Evolutionary conservation across 1,140 invertebrate species (phyloP), one percentile per base, ranked within the genome.

Genomic region (Acromyrmex heyeri): DNA sequence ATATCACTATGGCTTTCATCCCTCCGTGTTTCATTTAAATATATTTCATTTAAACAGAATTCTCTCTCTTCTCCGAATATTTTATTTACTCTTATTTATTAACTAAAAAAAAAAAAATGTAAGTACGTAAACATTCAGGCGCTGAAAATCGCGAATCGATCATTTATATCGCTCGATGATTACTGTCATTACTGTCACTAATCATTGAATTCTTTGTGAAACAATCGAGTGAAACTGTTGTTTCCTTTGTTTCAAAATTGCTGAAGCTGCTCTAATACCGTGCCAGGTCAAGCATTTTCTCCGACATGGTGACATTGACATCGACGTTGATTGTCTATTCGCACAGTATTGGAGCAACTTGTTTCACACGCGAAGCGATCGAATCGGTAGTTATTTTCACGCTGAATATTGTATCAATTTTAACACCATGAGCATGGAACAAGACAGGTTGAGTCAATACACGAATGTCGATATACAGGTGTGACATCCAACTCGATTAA

Each of bases 401-500:
- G 69, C 38, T 48, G 55, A 50, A 73, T 50, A 55, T 50, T 62
- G 69, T 34, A 73, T 62, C 38, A 61, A 34, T 75, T 83, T 75
- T 75, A 61, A 83, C 69, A 75, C 18, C 8, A 12, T 4, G 24
- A 57, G 21, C 50, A 38, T 57, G 34, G 21, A 55, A 24, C 77
- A 21, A 50, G 55, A 53, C 61, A 34, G 76, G 16, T 30, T 65
- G 59, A 50, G 38, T 73, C 55, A 61, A 73, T 82, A 82, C n/a
- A 44, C 55, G 44, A 38, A 57, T 38, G 48, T 82, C 65, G 30
- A 62, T 81, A 48, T 57, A 24, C 65, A 81, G 78, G 53, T 70
- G 65, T 24, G 27, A 83, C 57, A 79, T 34, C 50, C 62, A 50
- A 79, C 48, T 79, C 77, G 77, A 79, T 79, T 67, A 83, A 83